Evolutionary conservation across 2,113 vertebrate species (phyloP), one percentile per base, ranked within the genome.

Genomic region (Nestor notabilis): DNA sequence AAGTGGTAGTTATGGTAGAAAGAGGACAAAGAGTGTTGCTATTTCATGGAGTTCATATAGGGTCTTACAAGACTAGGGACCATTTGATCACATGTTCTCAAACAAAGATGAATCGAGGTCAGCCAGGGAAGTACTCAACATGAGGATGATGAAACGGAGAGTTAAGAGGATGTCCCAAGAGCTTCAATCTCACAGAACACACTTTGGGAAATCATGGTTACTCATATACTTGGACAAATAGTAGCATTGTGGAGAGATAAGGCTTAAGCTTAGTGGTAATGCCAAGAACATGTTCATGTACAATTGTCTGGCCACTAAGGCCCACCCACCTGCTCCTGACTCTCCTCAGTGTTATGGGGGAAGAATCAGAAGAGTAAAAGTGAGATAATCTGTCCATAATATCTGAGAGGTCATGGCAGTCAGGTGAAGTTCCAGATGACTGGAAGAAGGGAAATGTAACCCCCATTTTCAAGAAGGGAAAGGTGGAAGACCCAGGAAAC

Each of bases 281-380:
- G 0, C 28, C 25, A 37, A 53, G 43, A 81, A 10, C 18, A 46
- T 0, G 0, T 24, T 63, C 13, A 50, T 2, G 3, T 44, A 37
- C 15, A 63, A 17, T 9, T 64, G 55, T 15, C 13, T 16, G 13
- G 60, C 29, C 68, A 20, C 31, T 43, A 23, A 76, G 31, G 24
- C 41, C 7, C 23, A 33, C 0, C 0, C 35, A 70, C 28, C 41
- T 4, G 10, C 33, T 39, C 6, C 18, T 69, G 15, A 49, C 46
- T 49, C 23, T 5, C n/a, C 11, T 47, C 25, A 23, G 61, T 43
- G 41, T 17, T 21, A 61, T 28, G 5, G 8, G 39, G 53, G 6
- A 65, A 46, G 16, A 44, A 50, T 50, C 23, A 8, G 37, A 44
- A 64, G 18, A 10, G 8, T 11, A 31, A 24, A 49, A 43, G 11